Conservation (phyloP, 2,888 invertebrate species). For the Camptogramma bilineatum region DNA sequence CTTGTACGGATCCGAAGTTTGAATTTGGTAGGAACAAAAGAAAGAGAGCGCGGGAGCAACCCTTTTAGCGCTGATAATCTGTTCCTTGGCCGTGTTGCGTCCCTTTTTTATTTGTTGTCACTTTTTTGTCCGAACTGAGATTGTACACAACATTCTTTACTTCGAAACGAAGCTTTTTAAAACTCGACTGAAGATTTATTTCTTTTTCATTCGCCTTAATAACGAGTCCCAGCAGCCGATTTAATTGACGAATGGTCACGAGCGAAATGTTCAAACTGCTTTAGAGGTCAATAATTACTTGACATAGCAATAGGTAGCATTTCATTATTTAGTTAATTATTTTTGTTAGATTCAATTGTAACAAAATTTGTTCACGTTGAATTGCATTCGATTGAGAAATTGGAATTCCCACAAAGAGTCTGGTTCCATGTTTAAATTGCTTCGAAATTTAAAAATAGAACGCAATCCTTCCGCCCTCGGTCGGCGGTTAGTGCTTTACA, state of each 20-base stretch:
- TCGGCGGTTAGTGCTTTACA: conserved; percentile 82
- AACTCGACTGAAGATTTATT: conserved; percentile 76
- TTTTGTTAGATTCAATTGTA: conserved; percentile 11
- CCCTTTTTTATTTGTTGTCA: conserved; percentile 82
- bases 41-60: conserved; percentile 84
- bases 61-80: conserved; percentile 86
- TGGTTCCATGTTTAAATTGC: conserved; percentile 68
- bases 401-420: conserved; percentile 31
- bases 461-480: conserved; percentile 85
- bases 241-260: conserved; percentile 83
- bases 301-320: conserved; percentile 48
- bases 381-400: conserved; percentile 26
- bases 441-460: conserved; percentile 84
- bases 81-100: conserved; percentile 82
- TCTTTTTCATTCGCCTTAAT: conserved; percentile 79
- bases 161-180: conserved; percentile 84
- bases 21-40: conserved; percentile 85
- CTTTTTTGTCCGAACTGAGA: conserved; percentile 84
- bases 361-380: not conserved
- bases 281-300: conserved; percentile 67
- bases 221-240: conserved; percentile 74
- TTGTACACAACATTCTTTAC: conserved; percentile 86
- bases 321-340: conserved; percentile 16
- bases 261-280: conserved; percentile 68
- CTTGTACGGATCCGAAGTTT: conserved; percentile 83